These are phyloP conservation scores for Coreoperca whiteheadi DNA, from an alignment of 2,113 vertebrate species.

Conservation along the genomic window DNA sequence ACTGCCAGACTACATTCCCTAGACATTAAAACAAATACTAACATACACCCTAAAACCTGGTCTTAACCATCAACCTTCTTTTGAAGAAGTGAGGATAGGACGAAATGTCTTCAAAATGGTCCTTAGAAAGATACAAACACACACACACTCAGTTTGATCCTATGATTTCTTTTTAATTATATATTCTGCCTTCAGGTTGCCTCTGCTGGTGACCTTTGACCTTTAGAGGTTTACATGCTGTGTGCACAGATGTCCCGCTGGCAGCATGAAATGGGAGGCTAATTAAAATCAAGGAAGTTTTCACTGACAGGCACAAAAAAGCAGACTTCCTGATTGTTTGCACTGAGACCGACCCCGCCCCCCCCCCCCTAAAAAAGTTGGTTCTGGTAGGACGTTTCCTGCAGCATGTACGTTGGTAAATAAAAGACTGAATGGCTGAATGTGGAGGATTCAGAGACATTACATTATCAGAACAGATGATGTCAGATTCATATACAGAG, in stretches of 20 bases:
- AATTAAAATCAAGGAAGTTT: constrained; percentile 67
- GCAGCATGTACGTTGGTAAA: neutral
- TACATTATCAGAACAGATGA: too few species aligned
- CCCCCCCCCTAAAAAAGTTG: neutral
- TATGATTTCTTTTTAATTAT: neutral
- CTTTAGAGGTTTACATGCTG: constrained; percentile 25
- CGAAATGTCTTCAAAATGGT: neutral
- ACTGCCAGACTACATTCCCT: constrained; percentile 28
- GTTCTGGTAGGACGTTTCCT: neutral
- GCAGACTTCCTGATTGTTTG: constrained; percentile 38
- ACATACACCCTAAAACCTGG: constrained; percentile 1
- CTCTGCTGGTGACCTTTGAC: constrained; percentile 53
- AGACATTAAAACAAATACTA: constrained; percentile 30
- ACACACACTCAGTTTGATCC: neutral
- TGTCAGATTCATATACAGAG: too few species aligned
- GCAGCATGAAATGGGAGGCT: constrained; percentile 56
- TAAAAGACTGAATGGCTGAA: neutral
- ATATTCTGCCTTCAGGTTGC: constrained; percentile 12
- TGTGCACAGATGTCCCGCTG: constrained; percentile 53
- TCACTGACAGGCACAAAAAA: constrained; percentile 21
- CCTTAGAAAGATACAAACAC: neutral
- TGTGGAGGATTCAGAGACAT: too few species aligned
- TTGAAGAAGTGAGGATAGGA: constrained; percentile 23
- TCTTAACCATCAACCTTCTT: constrained; percentile 26
- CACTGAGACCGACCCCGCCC: neutral